phyloP scores from a whole-genome alignment of 2,888 invertebrate species.

The Andrena chrysosceles region DNA sequence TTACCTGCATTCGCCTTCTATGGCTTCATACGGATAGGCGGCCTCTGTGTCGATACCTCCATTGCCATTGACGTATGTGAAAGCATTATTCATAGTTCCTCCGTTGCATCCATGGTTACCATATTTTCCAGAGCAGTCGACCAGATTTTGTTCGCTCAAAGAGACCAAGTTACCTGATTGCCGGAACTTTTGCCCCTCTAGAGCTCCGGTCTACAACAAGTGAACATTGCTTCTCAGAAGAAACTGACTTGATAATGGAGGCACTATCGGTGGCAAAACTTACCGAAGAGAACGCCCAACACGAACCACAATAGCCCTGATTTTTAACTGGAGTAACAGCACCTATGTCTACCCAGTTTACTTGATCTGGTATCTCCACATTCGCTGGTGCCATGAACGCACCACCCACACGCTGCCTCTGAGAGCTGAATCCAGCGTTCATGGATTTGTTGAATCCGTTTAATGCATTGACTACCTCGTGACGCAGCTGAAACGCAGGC shows the following conservation, averaged over 20 bases:
- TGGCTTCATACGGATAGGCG: constrained; percentile 94
- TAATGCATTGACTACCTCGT: constrained; percentile 90
- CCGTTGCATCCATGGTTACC: constrained; percentile 97
- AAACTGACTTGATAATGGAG: background rate
- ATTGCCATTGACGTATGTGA: constrained; percentile 93
- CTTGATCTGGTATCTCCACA: constrained; percentile 89
- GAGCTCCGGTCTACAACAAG: constrained; percentile 90
- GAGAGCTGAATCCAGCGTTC: constrained; percentile 55
- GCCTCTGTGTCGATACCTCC: constrained; percentile 95
- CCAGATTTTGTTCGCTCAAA: constrained; percentile 96
- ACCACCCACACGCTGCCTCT: constrained; percentile 82
- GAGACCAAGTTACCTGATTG: constrained; percentile 92
- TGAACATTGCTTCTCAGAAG: constrained; percentile 5
- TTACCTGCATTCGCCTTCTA: constrained; percentile 90
- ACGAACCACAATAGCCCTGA: constrained; percentile 91
- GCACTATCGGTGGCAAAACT: constrained; percentile 26
- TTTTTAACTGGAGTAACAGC: constrained; percentile 96
- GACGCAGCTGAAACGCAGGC: constrained; percentile 86
- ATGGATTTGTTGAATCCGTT: constrained; percentile 89
- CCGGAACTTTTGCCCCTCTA: constrained; percentile 96
- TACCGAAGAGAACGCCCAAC: constrained; percentile 89
- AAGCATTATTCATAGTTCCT: constrained; percentile 93
- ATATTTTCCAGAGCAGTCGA: constrained; percentile 94
- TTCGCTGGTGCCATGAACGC: constrained; percentile 90
- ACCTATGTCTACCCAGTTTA: constrained; percentile 95